Percentiles rank a stretch among this genome's conserved stretches.
phyloP scores from a whole-genome alignment of 2,888 invertebrate species.

The Yponomeuta sedellus region DNA sequence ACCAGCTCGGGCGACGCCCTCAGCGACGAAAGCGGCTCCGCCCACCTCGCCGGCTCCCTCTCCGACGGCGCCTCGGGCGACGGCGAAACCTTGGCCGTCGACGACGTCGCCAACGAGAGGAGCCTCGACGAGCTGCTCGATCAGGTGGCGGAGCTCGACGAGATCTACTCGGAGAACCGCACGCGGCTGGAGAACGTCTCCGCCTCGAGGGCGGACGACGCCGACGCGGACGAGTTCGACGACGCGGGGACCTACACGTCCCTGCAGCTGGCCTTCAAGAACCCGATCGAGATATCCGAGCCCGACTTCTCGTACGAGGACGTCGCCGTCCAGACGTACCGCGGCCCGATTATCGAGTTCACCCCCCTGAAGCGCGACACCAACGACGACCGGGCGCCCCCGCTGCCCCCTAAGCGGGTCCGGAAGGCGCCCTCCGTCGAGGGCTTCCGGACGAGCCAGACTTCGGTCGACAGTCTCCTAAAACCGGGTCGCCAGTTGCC shows the following conservation, averaged over 20 bases:
- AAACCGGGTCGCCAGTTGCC: slow-evolving; percentile 56
- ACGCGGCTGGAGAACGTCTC: slow-evolving; percentile 73
- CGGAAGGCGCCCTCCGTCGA: slow-evolving; percentile 69
- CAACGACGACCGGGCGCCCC: slow-evolving; percentile 82
- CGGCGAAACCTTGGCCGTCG: slow-evolving; percentile 21
- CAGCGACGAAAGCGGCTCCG: slow-evolving; percentile 28
- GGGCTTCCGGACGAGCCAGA: slow-evolving; percentile 58
- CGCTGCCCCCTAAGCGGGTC: slow-evolving; percentile 87
- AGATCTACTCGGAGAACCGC: slow-evolving; percentile 86
- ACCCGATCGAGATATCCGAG: slow-evolving; percentile 80
- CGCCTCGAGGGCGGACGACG: slow-evolving; percentile 40
- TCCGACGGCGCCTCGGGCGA: slow-evolving; percentile 36
- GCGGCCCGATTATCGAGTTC: slow-evolving; percentile 73
- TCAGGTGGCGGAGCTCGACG: slow-evolving; percentile 87
- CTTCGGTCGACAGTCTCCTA: slow-evolving; percentile 57
- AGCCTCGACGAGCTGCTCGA: slow-evolving; percentile 83
- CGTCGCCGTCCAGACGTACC: slow-evolving; percentile 63
- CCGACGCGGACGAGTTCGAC: slow-evolving; percentile 81
- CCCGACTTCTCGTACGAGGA: slow-evolving; percentile 77
- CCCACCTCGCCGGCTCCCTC: slow-evolving; percentile 27
- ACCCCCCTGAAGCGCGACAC: slow-evolving; percentile 72
- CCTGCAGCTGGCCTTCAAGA: slow-evolving; percentile 89
- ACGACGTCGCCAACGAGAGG: slow-evolving; percentile 69
- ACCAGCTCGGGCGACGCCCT: slow-evolving; percentile 32
- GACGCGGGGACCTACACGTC: slow-evolving; percentile 90